Evolutionary conservation across 2,888 invertebrate genomes (phyloP).

Genomic region (Nebria brevicollis): DNA sequence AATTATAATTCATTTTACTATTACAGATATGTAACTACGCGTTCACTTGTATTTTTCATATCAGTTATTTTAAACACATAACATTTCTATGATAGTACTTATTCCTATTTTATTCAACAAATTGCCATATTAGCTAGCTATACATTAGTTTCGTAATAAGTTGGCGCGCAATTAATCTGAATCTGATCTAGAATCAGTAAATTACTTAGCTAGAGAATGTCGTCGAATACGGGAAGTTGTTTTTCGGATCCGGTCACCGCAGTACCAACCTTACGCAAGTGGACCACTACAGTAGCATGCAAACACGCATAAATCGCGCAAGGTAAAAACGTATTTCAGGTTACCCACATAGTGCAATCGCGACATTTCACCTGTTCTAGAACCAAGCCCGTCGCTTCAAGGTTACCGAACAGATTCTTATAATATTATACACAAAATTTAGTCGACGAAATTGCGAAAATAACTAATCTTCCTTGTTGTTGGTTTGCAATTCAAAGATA

Average conservation of each 20-base stretch:
- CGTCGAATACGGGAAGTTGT: slow-evolving; percentile 12
- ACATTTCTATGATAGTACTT: too few species aligned
- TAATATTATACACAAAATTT: too few species aligned
- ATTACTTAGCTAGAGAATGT: neutral
- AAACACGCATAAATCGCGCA: neutral
- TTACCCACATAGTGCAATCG: neutral
- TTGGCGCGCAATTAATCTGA: neutral
- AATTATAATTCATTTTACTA: neutral
- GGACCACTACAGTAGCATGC: neutral
- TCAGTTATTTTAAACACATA: too few species aligned
- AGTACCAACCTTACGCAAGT: slow-evolving; percentile 1
- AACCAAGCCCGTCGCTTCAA: slow-evolving; percentile 58
- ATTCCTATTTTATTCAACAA: too few species aligned
- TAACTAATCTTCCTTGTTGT: too few species aligned
- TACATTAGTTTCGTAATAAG: neutral
- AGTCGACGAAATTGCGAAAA: too few species aligned
- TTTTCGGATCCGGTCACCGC: slow-evolving; percentile 15
- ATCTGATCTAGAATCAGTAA: neutral
- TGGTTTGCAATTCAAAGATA: too few species aligned
- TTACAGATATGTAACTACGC: too few species aligned
- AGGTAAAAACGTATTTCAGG: neutral
- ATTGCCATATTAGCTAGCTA: neutral
- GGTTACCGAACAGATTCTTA: neutral
- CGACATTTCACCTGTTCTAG: slow-evolving; percentile 64
- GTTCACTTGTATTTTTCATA: too few species aligned